phyloP scores from a whole-genome alignment of 2,797 vertebrate species.

The Clarias pachynema region DNA sequence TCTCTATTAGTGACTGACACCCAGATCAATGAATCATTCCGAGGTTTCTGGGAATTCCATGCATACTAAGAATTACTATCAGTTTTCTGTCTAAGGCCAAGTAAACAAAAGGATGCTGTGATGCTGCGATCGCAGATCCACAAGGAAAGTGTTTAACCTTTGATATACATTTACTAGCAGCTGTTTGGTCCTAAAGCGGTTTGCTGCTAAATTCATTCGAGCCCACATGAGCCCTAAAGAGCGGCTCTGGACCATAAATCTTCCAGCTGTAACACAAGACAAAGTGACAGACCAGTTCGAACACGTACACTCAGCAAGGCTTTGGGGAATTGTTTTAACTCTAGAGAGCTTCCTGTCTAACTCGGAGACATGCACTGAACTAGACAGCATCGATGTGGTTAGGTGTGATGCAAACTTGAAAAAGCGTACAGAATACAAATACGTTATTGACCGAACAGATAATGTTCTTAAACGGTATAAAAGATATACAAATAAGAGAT shows the following conservation, averaged over 20 bases:
- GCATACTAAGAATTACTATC: not conserved
- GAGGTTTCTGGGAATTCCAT: conserved; percentile 21
- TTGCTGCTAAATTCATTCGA: conserved; percentile 23
- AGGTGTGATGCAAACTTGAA: not conserved
- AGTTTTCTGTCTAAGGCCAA: not conserved
- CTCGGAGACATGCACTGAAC: conserved; percentile 26
- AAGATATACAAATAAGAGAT: not conserved
- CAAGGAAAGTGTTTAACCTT: not conserved
- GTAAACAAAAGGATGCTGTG: not conserved
- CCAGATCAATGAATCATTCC: conserved; percentile 33
- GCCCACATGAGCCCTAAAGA: conserved; percentile 31
- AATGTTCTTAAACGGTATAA: not conserved
- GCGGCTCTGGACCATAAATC: conserved; percentile 51
- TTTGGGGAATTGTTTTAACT: conserved; percentile 27
- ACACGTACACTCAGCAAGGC: conserved; percentile 39
- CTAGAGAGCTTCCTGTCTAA: not conserved
- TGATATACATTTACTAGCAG: not conserved
- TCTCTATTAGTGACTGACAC: conserved; percentile 39
- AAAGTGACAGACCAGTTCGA: not conserved
- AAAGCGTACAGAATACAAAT: not conserved
- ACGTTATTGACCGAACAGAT: too few relatives aligned
- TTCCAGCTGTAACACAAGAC: conserved; percentile 29
- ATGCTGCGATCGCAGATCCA: not conserved
- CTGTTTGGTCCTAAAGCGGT: not conserved
- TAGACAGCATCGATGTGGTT: conserved; percentile 26